Percentiles rank a stretch among this genome's conserved stretches.
Conservation (phyloP, 2,113 vertebrate genomes). For the Lampris incognitus region DNA sequence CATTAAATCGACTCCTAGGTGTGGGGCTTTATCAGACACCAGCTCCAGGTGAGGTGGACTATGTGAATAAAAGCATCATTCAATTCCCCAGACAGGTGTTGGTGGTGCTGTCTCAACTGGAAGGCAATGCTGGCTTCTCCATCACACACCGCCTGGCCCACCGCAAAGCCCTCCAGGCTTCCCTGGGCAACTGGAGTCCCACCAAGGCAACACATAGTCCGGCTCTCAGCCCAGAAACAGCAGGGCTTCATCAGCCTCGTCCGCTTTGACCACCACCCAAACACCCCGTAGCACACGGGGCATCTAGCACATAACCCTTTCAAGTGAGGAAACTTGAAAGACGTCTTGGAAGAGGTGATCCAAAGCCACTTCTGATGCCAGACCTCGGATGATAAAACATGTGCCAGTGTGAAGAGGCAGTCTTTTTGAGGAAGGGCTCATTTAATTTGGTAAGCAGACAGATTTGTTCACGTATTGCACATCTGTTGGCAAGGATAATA, state of each 20-base stretch:
- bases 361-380: no score
- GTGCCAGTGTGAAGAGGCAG: not conserved
- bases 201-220: slow-evolving; percentile 91
- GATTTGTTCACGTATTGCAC: not conserved
- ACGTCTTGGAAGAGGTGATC: no score
- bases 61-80: not conserved
- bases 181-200: slow-evolving; percentile 93
- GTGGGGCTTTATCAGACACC: no score
- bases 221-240: slow-evolving; percentile 86
- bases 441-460: not conserved
- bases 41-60: no score
- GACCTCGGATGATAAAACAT: no score
- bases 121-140: slow-evolving; percentile 95
- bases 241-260: slow-evolving; percentile 89
- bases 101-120: slow-evolving; percentile 94
- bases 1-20: no score
- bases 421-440: not conserved
- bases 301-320: not conserved
- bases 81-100: slow-evolving; percentile 88
- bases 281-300: not conserved
- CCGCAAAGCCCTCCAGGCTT: slow-evolving; percentile 91
- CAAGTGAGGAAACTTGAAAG: no score
- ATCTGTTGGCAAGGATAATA: not conserved
- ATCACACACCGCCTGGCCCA: slow-evolving; percentile 94
- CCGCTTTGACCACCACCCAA: slow-evolving; percentile 85